phyloP scores from a whole-genome alignment of 92 coral and sea anemone genomes.

The Blastomussa wellsi region DNA sequence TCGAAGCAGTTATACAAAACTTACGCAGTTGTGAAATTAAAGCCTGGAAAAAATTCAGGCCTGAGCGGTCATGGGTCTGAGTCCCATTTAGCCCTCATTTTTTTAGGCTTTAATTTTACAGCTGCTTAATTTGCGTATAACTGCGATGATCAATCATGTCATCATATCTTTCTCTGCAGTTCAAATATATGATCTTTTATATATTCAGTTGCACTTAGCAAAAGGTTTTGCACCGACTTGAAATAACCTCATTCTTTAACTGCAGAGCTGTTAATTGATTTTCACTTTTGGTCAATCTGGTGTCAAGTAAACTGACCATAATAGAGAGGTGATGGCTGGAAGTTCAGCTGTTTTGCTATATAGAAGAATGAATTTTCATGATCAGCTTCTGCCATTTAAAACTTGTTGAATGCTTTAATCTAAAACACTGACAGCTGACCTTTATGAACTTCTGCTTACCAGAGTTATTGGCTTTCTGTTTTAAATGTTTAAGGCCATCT shows the following conservation, averaged over 20 bases:
- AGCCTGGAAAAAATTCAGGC: no score
- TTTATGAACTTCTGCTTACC: constrained; percentile 12
- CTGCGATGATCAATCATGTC: no score
- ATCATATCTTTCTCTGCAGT: no score
- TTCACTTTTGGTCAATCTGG: constrained; percentile 20
- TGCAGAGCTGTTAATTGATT: constrained; percentile 19
- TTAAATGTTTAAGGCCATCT: no score
- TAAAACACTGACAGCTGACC: constrained; percentile 16
- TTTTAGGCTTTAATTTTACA: no score
- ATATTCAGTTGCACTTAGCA: no score
- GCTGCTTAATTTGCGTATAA: no score
- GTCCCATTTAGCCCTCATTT: no score
- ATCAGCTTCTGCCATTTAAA: constrained; percentile 5
- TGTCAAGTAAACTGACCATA: constrained; percentile 15
- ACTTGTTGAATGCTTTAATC: not conserved
- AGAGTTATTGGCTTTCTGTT: not conserved
- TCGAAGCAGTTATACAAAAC: no score
- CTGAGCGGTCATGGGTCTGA: no score
- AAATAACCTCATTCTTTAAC: constrained; percentile 12
- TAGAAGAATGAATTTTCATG: constrained; percentile 3
- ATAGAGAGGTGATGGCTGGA: constrained; percentile 12
- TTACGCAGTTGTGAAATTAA: no score
- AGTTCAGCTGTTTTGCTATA: constrained; percentile 22
- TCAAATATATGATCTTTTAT: no score
- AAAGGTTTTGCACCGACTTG: constrained; percentile 6